Conservation (phyloP, 2,888 invertebrate species). For the Hirtodrosophila histrioides region DNA sequence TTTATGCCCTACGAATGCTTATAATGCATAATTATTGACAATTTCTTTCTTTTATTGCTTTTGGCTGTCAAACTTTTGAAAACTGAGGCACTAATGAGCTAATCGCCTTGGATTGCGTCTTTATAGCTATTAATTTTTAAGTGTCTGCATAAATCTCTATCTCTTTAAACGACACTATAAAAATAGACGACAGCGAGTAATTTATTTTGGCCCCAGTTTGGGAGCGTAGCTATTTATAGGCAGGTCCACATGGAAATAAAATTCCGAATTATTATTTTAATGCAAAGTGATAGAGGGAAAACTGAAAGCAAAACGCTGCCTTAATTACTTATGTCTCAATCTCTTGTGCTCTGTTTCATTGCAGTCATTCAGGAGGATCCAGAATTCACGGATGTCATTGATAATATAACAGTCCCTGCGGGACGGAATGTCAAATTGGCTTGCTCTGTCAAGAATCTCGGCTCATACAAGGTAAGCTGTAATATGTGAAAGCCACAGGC, state of each 20-base stretch:
- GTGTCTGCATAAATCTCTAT: conserved; percentile 42
- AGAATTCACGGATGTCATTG: conserved; percentile 94
- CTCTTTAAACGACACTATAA: conserved; percentile 15
- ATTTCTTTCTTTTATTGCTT: neutral
- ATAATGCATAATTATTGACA: conserved; percentile 45
- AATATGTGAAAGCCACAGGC: neutral
- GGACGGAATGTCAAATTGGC: conserved; percentile 85
- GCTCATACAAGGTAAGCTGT: conserved; percentile 84
- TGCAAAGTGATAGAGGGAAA: neutral
- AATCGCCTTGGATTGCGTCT: conserved; percentile 32
- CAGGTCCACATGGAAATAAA: neutral
- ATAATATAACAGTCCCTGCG: conserved; percentile 93
- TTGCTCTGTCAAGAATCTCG: conserved; percentile 85
- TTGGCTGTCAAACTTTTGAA: conserved; percentile 39
- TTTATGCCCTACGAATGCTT: conserved; percentile 16
- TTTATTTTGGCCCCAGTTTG: neutral
- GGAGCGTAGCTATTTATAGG: conserved; percentile 18
- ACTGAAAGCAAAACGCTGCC: conserved; percentile 5
- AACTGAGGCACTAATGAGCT: conserved; percentile 16
- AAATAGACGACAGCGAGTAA: conserved; percentile 19
- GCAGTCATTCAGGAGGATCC: conserved; percentile 92
- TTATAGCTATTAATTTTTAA: conserved; percentile 45
- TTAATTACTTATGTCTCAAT: conserved; percentile 31
- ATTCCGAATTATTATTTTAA: neutral
- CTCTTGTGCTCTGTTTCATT: conserved; percentile 84